Percentiles rank a stretch among this genome's conserved stretches.
phyloP scores from a whole-genome alignment of 2,888 invertebrate genomes.

The Chalcosyrphus nemorum region DNA sequence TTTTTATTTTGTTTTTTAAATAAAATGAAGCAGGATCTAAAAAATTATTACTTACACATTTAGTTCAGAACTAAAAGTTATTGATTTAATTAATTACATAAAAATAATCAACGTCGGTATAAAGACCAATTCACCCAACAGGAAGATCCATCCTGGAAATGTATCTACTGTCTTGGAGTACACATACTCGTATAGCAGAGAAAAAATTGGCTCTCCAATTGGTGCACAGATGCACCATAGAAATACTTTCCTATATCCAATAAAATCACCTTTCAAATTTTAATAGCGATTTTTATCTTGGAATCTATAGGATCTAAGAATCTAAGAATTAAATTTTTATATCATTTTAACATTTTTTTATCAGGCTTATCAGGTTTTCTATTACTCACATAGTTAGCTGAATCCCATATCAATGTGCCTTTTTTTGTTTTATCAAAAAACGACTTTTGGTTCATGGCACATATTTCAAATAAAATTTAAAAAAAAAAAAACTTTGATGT shows the following conservation, averaged over 20 bases:
- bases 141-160: background rate
- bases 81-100: background rate
- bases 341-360: background rate
- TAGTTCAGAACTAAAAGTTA: too few relatives aligned
- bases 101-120: background rate
- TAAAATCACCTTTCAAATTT: background rate
- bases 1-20: background rate
- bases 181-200: background rate
- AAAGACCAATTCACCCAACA: background rate
- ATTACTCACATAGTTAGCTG: background rate
- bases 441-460: background rate
- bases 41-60: too few relatives aligned
- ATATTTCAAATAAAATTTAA: background rate
- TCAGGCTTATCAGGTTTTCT: constrained; percentile 1
- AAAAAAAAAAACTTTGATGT: too few relatives aligned
- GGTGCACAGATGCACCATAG: too few relatives aligned
- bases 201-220: too few relatives aligned
- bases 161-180: background rate
- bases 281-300: too few relatives aligned
- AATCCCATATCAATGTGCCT: background rate
- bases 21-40: background rate
- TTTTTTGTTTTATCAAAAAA: background rate
- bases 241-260: too few relatives aligned
- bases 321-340: background rate
- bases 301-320: too few relatives aligned